phyloP scores from a whole-genome alignment of 1,140 invertebrate genomes.

The Drosophila yakuba region DNA sequence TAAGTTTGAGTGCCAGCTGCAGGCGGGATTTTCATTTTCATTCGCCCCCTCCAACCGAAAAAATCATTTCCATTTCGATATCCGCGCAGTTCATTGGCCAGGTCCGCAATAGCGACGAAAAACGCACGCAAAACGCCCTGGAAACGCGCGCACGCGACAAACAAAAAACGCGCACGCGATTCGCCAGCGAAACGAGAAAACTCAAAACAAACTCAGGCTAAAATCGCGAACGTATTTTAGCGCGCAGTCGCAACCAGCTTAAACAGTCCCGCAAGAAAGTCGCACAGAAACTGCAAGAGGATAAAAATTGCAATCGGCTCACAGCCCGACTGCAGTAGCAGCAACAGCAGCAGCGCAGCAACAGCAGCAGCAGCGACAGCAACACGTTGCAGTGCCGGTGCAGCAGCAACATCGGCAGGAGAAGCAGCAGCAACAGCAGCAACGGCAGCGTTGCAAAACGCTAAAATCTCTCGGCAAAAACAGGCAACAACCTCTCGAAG shows the following conservation, averaged over 20 bases:
- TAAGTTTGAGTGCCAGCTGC: constrained; percentile 51
- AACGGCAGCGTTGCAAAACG: constrained; percentile 39
- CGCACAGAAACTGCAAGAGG: constrained; percentile 84
- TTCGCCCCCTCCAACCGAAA: constrained; percentile 20
- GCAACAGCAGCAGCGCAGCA: constrained; percentile 33
- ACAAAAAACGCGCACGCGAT: constrained; percentile 54
- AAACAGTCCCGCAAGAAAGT: constrained; percentile 85
- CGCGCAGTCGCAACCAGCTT: constrained; percentile 73
- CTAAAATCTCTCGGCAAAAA: constrained; percentile 29
- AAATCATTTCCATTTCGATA: constrained; percentile 37
- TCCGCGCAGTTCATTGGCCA: constrained; percentile 62
- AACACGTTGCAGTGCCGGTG: constrained; percentile 75
- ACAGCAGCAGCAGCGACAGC: constrained; percentile 19
- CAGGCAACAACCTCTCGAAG: constrained; percentile 84
- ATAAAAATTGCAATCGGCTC: constrained; percentile 79
- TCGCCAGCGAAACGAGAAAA: constrained; percentile 30
- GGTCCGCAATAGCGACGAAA: constrained; percentile 34
- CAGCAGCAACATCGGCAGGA: constrained; percentile 52
- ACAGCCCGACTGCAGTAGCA: constrained; percentile 36
- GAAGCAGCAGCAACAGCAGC: constrained; percentile 36
- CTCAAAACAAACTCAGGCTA: constrained; percentile 6
- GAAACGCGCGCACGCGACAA: constrained; percentile 76
- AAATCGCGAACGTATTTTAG: constrained; percentile 26
- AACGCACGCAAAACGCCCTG: constrained; percentile 70
- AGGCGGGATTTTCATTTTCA: constrained; percentile 49